These are phyloP conservation scores for Pachypanchax playfairii DNA, from an alignment of 2,113 vertebrate genomes.

Conservation along the genomic window DNA sequence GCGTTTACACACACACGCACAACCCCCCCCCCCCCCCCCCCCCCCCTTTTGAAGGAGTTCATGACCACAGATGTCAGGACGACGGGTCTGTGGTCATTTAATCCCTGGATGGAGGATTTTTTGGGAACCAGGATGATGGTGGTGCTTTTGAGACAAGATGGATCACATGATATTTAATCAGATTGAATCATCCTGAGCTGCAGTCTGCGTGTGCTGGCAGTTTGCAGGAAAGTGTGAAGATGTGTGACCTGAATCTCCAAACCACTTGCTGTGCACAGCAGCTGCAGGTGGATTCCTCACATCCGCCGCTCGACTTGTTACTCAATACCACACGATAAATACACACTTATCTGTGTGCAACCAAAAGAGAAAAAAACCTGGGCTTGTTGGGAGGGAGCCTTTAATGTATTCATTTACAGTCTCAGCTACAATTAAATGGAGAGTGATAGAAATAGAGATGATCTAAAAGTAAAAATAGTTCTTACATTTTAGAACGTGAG, in stretches of 20 bases:
- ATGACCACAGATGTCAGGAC: too few relatives aligned
- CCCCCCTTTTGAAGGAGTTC: too few relatives aligned
- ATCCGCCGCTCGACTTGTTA: conserved; percentile 43
- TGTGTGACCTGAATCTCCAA: conserved; percentile 59
- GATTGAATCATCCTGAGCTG: not conserved
- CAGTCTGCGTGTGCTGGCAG: not conserved
- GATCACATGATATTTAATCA: not conserved
- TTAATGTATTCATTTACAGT: not conserved
- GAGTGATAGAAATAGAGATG: too few relatives aligned
- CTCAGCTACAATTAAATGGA: not conserved
- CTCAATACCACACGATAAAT: conserved; percentile 46
- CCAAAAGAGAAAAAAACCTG: too few relatives aligned
- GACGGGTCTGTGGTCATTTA: too few relatives aligned
- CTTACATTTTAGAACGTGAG: too few relatives aligned
- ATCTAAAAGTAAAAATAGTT: too few relatives aligned
- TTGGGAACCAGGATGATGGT: too few relatives aligned
- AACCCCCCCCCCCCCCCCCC: too few relatives aligned
- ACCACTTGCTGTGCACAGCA: conserved; percentile 46
- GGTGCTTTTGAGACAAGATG: too few relatives aligned
- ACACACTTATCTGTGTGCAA: not conserved
- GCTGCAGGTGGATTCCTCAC: conserved; percentile 61
- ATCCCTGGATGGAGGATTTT: too few relatives aligned
- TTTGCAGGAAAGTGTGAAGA: conserved; percentile 25
- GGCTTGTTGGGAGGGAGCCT: not conserved
- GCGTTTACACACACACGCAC: not conserved